Base-by-base conservation (phyloP, 2,113 vertebrate genomes). In the Leucosticte australis region DNA sequence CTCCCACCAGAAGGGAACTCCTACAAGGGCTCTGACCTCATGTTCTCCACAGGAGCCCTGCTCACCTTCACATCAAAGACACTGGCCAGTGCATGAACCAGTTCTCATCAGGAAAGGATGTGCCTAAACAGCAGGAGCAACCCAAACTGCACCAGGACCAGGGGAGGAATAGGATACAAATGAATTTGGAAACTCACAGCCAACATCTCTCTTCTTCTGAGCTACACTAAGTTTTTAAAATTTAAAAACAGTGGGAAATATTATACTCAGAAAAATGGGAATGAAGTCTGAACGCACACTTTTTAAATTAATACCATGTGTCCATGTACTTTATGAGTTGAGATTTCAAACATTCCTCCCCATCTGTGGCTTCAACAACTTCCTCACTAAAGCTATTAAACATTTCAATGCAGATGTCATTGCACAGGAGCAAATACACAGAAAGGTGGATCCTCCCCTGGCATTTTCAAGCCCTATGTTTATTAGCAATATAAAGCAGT, bases 21-120 rank as follows among this genome's bases (percentile, higher is more conserved):
- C 81, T 39, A 2, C 39, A 19, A 57, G n/a, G 27, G 31, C 23
- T 62, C 71, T 67, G 69, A 75, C 13, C n/a, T 49, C 33, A 9
- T 12, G 47, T 4, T 13, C 64, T 39, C 44, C 83, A 27, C 0
- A 2, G 19, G 19, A 74, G 68, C 33, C 19, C 73, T 64, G 33
- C 10, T 41, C 5, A 2, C 20, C 41, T 63, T 27, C 59, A 24
- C 52, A 17, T 1, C 4, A 2, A 16, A 68, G 60, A 50, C 10
- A 46, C 3, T 0, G 24, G n/a, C 16, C 52, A 37, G 55, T 28
- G 47, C 37, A 81, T 0, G 0, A 67, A 23, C 5, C 31, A 76
- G 57, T 7, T 20, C 13, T 1, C 6, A 5, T 26, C 16, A 10
- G 44, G 83, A 59, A 24, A 47, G 31, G 55, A 56, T 33, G 33